Evolutionary conservation across 2,888 invertebrate species (phyloP), one percentile per base, ranked within the genome.

Genomic region (Acholoe squamosa): DNA sequence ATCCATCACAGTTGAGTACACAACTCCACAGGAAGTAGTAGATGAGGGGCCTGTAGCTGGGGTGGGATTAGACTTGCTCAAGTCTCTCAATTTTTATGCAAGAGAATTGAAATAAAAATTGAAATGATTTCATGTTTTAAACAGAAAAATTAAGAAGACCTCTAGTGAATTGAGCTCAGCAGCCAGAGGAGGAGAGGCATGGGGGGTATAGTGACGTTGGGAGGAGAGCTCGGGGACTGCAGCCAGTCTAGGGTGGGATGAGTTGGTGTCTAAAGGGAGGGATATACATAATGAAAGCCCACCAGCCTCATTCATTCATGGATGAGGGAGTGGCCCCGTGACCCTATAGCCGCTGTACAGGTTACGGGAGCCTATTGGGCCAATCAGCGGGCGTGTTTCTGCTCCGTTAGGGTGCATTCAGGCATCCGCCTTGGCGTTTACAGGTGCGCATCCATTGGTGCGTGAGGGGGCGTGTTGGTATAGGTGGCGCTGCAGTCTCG

Each of bases 351-450:
- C n/a, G n/a, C n/a, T n/a, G n/a, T n/a, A n/a, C n/a, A n/a, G n/a
- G 14, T 5, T 28, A n/a, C 71, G 19, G 5, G 28, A 0, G 71
- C 31, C 5, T 71, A 12, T 25, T 71, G 5, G 71, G 14, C 71
- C 71, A 71, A 71, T 71, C 71, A 71, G 71, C 19, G 25, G 71
- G 25, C 71, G 28, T 14, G 71, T 71, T 28, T 71, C 71, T 71
- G 28, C 71, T 25, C 71, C 71, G 71, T 71, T 28, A 71, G 71
- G 71, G 14, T 28, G 71, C 71, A 71, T 14, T 71, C 14, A 28
- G 25, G 61, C 61, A 61, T 71, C 28, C 28, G 71, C 71, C n/a
- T 43, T 10, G 10, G 43, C 43, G 5, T 43, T 10, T 19, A 25
- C 71, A 71, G 71, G 71, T 71, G 71, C 14, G 71, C 25, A 7